Evolutionary conservation across 64 coral and sea anemone genomes (phyloP).

Genomic region (Stichodactyla mertensii): DNA sequence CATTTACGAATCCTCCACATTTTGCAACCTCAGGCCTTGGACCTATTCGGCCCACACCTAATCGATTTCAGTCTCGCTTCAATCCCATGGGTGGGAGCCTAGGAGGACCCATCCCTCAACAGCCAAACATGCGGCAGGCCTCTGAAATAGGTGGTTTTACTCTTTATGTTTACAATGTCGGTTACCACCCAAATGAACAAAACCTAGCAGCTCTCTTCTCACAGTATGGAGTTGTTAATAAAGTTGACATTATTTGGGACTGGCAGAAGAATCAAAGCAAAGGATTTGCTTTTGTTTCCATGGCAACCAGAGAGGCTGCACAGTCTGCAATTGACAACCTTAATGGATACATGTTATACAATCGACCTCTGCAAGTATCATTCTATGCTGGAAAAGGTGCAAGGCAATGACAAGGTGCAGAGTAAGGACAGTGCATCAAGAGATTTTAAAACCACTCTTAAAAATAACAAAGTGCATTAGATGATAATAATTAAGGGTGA

Average conservation of each 20-base stretch:
- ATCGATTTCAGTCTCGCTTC: conserved; percentile 69
- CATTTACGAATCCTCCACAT: conserved; percentile 15
- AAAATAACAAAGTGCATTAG: too few relatives aligned
- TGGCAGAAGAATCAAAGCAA: conserved; percentile 62
- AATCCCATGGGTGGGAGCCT: conserved; percentile 41
- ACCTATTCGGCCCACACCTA: conserved; percentile 54
- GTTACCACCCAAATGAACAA: conserved; percentile 43
- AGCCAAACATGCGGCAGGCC: conserved; percentile 14
- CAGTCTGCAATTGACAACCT: conserved; percentile 51
- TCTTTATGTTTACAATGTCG: conserved; percentile 82
- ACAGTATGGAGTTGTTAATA: conserved; percentile 53
- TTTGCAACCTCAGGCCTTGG: conserved; percentile 45
- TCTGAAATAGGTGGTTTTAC: conserved; percentile 28
- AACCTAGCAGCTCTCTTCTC: conserved; percentile 61
- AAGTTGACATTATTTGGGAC: conserved; percentile 92
- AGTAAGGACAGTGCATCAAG: not conserved
- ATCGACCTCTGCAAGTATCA: conserved; percentile 65
- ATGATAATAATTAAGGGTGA: too few relatives aligned
- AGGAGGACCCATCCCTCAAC: conserved; percentile 19
- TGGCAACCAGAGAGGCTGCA: conserved; percentile 53
- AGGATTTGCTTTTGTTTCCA: conserved; percentile 89
- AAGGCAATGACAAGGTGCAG: not conserved
- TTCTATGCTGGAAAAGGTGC: conserved; percentile 5
- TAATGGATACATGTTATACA: conserved; percentile 56
- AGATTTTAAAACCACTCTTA: not conserved